Evolutionary conservation across 1,140 invertebrate species (phyloP), one percentile per base, ranked within the genome.

Genomic region (Gryon sp.): DNA sequence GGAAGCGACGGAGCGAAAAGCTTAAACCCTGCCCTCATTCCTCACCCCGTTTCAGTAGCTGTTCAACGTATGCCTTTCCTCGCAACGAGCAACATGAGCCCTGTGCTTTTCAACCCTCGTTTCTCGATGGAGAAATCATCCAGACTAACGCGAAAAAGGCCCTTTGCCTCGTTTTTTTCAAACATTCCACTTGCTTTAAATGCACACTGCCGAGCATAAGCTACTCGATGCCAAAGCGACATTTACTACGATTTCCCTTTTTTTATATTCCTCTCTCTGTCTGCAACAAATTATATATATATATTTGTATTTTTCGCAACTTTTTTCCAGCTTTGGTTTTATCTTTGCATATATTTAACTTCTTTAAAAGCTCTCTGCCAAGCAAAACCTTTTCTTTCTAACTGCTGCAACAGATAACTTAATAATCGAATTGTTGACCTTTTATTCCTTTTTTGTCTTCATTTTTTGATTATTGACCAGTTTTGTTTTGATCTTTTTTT

Each of bases 1-100:
- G 68, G 62, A 77, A 72, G 68, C 75, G 75, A 77, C 75, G 57
- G 50, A 77, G 75, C 75, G 68, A 78, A 46, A 78, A 69, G 76
- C 59, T 74, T 55, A 70, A 70, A 55, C 69, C 48, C 50, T 62
- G n/a, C n/a, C n/a, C n/a, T n/a, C 65, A 24, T 60, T 34, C 40
- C 41, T 59, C 73, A 28, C 60, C 36, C 41, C 32, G 57, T 28
- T 41, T 38, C 73, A 24, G 22, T 69, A 32, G 41, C 52, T 38
- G 48, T 15, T 22, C 53, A 20, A 22, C 46, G 34, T 57, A 30
- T 26, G 38, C 50, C 34, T 34, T 24, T 9, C 1, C n/a, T 36
- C 43, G 34, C n/a, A n/a, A n/a, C n/a, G n/a, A 34, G 32, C 32
- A 2, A 12, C 14, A 4, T 32, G 30, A 24, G 20, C 32, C 74